These are phyloP conservation scores for Nephrotoma flavescens DNA, from an alignment of 2,888 invertebrate genomes.

Conservation along the genomic window DNA sequence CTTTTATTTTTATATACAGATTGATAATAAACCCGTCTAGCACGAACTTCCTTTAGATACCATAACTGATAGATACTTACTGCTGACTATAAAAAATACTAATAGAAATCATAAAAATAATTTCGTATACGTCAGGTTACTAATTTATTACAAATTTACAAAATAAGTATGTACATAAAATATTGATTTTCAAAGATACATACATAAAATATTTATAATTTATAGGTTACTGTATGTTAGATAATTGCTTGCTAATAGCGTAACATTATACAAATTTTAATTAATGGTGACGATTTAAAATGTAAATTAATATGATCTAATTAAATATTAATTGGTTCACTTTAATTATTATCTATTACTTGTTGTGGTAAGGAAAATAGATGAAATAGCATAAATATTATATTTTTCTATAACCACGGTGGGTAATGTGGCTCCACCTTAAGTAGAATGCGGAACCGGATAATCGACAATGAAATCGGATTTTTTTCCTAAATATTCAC, in stretches of 20 bases:
- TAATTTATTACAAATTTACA: not conserved
- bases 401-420: too few relatives aligned
- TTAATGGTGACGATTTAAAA: not conserved
- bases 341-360: not conserved
- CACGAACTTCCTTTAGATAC: not conserved
- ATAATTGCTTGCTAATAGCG: not conserved
- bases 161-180: not conserved
- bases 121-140: not conserved
- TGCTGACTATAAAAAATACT: not conserved
- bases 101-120: not conserved
- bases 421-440: too few relatives aligned
- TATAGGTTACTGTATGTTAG: not conserved
- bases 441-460: too few relatives aligned
- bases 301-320: not conserved
- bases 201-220: not conserved
- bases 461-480: too few relatives aligned
- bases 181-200: not conserved
- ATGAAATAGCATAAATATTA: too few relatives aligned
- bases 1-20: not conserved
- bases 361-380: not conserved
- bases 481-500: too few relatives aligned
- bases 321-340: not conserved
- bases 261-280: not conserved
- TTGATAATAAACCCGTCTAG: not conserved
- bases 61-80: not conserved